Evolutionary conservation across 1,140 invertebrate species (phyloP), one percentile per base, ranked within the genome.

Genomic region (Drosophila kepulauana): DNA sequence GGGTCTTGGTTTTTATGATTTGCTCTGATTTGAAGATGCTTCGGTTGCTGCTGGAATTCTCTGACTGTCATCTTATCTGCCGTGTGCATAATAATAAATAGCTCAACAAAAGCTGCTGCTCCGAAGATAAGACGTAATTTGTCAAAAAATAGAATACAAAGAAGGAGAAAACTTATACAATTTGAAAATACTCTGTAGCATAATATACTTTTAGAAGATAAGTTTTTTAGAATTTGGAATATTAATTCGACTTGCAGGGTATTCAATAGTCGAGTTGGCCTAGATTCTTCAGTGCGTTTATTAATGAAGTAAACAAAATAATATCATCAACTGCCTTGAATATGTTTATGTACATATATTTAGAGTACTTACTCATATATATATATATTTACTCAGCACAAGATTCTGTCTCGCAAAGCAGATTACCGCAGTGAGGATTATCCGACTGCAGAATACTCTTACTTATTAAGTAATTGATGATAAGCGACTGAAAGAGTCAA

Each of bases 41-140:
- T 52, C 28, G 28, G 58, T 43, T 63, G 58, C 66, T 57, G 33
- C 28, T 41, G 25, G 33, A 62, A 41, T 62, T 69, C 15, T 56
- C 41, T 38, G 65, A 74, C 71, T 74, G 71, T 3, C 38, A 16
- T 8, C 48, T 62, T 62, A 74, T 74, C 71, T 69, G 48, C 30
- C 5, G 16, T 7, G 43, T 10, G 43, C 57, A 51, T 49, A 63
- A 48, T 57, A 70, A 70, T 74, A 74, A 69, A 62, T 62, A 73
- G 71, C 57, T 56, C 58, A 38, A 69, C 65, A 69, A 65, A 8
- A 52, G 57, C 49, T 56, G 65, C 57, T 56, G 38, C 30, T 8
- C 1, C 33, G 48, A 30, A 45, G 71, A 69, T 74, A 74, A 69
- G 38, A 20, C 71, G 20, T 56, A 69, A 62, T 69, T 61, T 62